A percentile compares a stretch with the other conserved stretches of the same genome.
These are phyloP conservation scores for Mesitornis unicolor DNA, from an alignment of 2,113 vertebrate genomes.

Conservation along the genomic window DNA sequence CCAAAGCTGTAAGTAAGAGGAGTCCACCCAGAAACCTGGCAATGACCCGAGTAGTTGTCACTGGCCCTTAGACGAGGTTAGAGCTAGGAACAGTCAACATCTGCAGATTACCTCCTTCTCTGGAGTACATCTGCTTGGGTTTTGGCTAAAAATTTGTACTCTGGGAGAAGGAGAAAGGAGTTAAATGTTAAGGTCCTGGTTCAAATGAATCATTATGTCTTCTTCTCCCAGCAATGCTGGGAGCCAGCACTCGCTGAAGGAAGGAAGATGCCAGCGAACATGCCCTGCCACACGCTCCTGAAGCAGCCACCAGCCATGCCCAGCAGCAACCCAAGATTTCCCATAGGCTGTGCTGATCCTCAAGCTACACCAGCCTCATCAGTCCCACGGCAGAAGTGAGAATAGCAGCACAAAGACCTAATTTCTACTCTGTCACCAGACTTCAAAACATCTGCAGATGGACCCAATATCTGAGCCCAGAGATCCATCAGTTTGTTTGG, in stretches of 20 bases:
- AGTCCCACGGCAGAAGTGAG: background rate
- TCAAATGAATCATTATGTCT: background rate
- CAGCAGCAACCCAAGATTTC: background rate
- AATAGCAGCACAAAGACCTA: background rate
- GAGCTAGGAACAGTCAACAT: background rate
- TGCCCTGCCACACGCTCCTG: background rate
- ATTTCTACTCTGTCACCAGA: background rate
- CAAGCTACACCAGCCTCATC: background rate
- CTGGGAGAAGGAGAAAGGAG: background rate
- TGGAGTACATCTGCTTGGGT: background rate
- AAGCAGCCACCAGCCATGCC: background rate
- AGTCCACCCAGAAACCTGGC: background rate
- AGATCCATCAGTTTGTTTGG: background rate
- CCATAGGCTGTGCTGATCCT: fast-evolving
- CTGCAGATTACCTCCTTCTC: background rate
- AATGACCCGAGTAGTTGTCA: background rate
- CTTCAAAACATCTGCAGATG: background rate
- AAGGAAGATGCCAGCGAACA: background rate
- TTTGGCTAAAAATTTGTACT: background rate
- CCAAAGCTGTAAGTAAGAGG: background rate
- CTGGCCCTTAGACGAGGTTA: background rate
- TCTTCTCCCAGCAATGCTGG: background rate
- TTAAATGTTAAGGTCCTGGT: background rate
- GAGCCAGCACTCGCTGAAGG: background rate
- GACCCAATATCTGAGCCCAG: background rate